Conservation (phyloP, 2,113 vertebrate genomes). For the Hemibagrus wyckioides region DNA sequence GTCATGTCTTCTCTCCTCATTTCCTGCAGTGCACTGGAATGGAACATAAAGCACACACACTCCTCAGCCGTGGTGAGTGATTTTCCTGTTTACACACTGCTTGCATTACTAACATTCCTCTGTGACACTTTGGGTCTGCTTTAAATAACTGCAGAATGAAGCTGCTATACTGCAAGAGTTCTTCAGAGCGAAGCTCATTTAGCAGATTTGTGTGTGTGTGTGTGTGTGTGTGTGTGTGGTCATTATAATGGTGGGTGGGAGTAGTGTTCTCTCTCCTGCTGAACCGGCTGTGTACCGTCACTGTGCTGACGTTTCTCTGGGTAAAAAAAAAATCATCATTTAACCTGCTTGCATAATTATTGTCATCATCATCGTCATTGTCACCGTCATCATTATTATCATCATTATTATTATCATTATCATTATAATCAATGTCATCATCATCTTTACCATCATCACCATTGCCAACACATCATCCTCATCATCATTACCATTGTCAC, state of each 20-base stretch:
- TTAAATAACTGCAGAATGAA: conserved; percentile 6
- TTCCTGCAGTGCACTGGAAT: conserved; percentile 6
- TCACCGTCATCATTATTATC: too few relatives aligned
- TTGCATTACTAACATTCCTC: not conserved
- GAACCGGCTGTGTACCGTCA: not conserved
- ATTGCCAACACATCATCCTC: too few relatives aligned
- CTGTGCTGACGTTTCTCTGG: not conserved
- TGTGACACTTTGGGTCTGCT: not conserved
- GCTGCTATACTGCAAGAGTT: not conserved
- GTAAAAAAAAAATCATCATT: not conserved
- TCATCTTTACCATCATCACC: too few relatives aligned
- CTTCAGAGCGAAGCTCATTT: not conserved
- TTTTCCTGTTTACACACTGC: conserved; percentile 10
- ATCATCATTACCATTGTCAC: too few relatives aligned
- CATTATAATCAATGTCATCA: too few relatives aligned
- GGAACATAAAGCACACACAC: conserved; percentile 2
- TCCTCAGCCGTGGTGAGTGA: not conserved
- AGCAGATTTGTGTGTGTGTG: not conserved
- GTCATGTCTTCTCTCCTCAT: not conserved
- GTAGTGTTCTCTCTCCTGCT: not conserved
- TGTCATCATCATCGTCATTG: too few relatives aligned
- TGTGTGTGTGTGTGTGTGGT: not conserved
- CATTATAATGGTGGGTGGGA: conserved; percentile 10
- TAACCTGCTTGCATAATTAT: not conserved
- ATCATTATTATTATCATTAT: too few relatives aligned